A percentile compares a stretch with the other conserved stretches of the same genome.
Conservation (phyloP, 2,888 invertebrate genomes). For the Chrysopilus asiliformis region DNA sequence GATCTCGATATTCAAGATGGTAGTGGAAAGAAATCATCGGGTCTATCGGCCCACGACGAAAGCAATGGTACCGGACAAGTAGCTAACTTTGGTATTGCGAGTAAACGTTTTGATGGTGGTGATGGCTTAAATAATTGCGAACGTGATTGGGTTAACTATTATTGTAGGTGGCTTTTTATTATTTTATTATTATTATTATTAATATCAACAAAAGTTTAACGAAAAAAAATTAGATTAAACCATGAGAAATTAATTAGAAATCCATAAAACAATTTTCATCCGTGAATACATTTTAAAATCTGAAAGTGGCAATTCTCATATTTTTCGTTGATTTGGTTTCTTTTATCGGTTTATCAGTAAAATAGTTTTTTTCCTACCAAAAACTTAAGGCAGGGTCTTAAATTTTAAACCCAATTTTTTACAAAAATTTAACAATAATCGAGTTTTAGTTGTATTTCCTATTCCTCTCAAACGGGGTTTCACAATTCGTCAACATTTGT, state of each 20-base stretch:
- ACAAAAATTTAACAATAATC: too few species aligned
- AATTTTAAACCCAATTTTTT: too few species aligned
- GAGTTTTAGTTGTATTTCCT: too few species aligned
- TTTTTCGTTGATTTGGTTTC: not conserved
- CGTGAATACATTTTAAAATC: not conserved
- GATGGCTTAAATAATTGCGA: slow-evolving; percentile 31
- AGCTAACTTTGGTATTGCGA: slow-evolving; percentile 17
- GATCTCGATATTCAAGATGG: slow-evolving; percentile 73
- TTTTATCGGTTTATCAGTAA: slow-evolving; percentile 1
- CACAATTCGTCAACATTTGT: too few species aligned
- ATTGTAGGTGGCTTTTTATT: slow-evolving; percentile 37
- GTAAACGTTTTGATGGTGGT: slow-evolving; percentile 13
- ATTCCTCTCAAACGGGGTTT: too few species aligned
- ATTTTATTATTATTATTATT: slow-evolving; percentile 3
- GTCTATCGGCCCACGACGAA: too few species aligned
- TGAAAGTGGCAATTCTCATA: not conserved
- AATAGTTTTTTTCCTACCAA: not conserved
- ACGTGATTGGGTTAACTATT: slow-evolving; percentile 30
- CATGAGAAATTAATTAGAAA: too few species aligned
- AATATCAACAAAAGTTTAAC: too few species aligned
- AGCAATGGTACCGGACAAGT: slow-evolving; percentile 18
- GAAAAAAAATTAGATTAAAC: not conserved
- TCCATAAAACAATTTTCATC: too few species aligned
- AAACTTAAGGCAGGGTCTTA: too few species aligned
- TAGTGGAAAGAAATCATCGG: slow-evolving; percentile 15